Evolutionary conservation across 2,888 invertebrate species (phyloP).

Genomic region (Minunthozetes semirufus): DNA sequence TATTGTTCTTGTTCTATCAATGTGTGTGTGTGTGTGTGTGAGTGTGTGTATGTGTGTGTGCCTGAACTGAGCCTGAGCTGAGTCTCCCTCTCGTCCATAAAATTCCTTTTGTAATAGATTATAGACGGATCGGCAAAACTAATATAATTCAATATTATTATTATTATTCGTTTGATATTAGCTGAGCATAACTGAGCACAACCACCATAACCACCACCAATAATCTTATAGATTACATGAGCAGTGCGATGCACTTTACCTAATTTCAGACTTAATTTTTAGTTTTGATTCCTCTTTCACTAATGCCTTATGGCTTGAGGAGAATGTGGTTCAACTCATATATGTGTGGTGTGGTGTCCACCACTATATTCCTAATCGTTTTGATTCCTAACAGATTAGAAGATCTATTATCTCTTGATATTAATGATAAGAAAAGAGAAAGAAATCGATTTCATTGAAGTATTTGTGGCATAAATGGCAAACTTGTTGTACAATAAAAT

Average conservation of each 20-base stretch:
- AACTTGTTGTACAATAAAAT: too few relatives aligned
- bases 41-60: too few relatives aligned
- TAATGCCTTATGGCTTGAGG: background rate
- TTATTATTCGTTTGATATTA: background rate
- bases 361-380: background rate
- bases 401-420: conserved; percentile 6
- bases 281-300: background rate
- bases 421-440: background rate
- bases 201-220: conserved; percentile 18
- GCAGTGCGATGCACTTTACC: conserved; percentile 25
- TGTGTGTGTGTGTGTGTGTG: background rate
- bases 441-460: too few relatives aligned
- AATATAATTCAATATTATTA: conserved; percentile 1
- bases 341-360: background rate
- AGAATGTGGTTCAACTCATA: background rate
- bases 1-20: conserved; percentile 23
- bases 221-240: background rate
- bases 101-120: conserved; percentile 25
- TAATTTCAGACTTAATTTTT: conserved; percentile 17
- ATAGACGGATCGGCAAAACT: conserved; percentile 4
- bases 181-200: background rate
- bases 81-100: conserved; percentile 24
- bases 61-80: too few relatives aligned
- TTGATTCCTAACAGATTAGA: background rate
- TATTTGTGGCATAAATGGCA: background rate